Base-by-base conservation (phyloP, 2,113 vertebrate species). In the Perognathus longimembris region DNA sequence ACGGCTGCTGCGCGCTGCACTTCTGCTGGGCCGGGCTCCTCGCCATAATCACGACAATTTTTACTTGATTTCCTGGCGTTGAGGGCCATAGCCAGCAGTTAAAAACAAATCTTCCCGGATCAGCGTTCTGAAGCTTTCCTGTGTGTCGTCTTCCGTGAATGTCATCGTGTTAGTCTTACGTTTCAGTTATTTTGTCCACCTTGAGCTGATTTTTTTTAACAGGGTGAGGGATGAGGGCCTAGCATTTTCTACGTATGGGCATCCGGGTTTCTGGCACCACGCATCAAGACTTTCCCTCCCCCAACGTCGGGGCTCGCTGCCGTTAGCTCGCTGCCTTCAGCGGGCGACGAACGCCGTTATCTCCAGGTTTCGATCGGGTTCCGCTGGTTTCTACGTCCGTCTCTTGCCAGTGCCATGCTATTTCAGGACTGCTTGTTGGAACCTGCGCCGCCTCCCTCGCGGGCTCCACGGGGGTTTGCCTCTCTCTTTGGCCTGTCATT, bases 331-430 rank as follows among this genome's bases (percentile, higher is more conserved):
- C n/a, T n/a, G n/a, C 61, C 28, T 6, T 42, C 82, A 66, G 9
- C 21, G 14, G 12, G 24, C 57, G 28, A 21, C 14, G 11, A 63
- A 28, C 38, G 7, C 3, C 28, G 57, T 50, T 89, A 42, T 17
- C 14, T 32, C 30, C 59, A 28, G 2, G 5, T 10, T 63, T 14
- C 50, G 14, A 54, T 1, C 3, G 1, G 0, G 1, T 5, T 0
- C 34, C 45, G 4, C 24, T 18, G 7, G 45, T 10, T 45, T 8
- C 1, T 6, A 1, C 6, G 50, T 21, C 61, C 32, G 9, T 42
- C 28, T 40, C 32, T 7, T 26, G n/a, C 20, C 32, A 8, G 63
- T 24, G 20, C 63, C 28, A 3, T 17, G 30, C 28, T 42, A 15
- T 24, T 32, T 30, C 17, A 54, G 50, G 28, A 30, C 6, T 64